Percentiles rank a stretch among this genome's conserved stretches.
Conservation (phyloP, 1,140 invertebrate species). For the Drosophila pachea region DNA sequence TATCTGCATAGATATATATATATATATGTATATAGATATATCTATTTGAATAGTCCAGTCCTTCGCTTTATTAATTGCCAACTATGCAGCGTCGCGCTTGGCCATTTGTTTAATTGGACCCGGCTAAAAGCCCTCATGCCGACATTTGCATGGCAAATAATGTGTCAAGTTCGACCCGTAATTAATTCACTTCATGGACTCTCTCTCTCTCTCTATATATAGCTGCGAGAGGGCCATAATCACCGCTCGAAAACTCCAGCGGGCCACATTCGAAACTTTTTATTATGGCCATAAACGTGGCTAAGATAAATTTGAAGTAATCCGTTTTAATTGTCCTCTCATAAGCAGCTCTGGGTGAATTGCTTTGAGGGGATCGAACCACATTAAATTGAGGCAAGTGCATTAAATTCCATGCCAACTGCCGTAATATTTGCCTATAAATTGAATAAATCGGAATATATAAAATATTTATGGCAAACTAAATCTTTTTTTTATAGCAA, state of each 20-base stretch:
- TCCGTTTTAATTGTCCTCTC: slow-evolving; percentile 3
- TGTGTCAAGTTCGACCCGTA: slow-evolving; percentile 50
- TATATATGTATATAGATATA: not conserved
- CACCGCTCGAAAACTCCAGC: not conserved
- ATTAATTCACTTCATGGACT: not conserved
- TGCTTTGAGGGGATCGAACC: not conserved
- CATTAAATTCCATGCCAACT: no score
- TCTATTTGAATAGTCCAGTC: not conserved
- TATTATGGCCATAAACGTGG: not conserved
- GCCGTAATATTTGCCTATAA: no score
- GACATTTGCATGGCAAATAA: slow-evolving; percentile 66
- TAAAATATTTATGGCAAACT: no score
- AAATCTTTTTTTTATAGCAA: no score
- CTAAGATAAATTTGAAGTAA: slow-evolving; percentile 4
- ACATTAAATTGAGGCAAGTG: not conserved
- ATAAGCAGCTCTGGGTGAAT: not conserved
- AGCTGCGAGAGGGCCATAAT: not conserved
- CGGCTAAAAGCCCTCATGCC: slow-evolving; percentile 13
- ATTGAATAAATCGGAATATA: no score
- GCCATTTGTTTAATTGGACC: slow-evolving; percentile 37
- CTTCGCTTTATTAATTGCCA: slow-evolving; percentile 22
- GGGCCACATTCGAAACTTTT: not conserved
- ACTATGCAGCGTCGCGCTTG: slow-evolving; percentile 27
- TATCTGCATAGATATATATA: slow-evolving; percentile 4
- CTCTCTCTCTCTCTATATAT: no score